These are phyloP conservation scores for Cyclura pinguis DNA, from an alignment of 2,797 vertebrate genomes.

Conservation along the genomic window DNA sequence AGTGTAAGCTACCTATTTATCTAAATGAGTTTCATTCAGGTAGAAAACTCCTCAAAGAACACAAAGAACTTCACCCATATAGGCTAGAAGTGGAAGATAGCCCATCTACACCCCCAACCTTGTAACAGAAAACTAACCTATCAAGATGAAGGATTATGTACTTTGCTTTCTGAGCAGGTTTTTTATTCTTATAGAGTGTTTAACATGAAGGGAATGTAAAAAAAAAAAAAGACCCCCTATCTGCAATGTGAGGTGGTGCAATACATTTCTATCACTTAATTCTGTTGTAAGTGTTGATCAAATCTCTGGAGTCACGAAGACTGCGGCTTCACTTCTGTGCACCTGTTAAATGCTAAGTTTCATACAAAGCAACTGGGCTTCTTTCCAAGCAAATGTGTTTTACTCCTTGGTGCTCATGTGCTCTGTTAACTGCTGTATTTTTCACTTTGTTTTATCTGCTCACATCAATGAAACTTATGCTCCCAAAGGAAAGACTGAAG, in stretches of 20 bases:
- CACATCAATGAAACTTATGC: constrained; percentile 13
- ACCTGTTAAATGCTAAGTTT: neutral
- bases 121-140: neutral
- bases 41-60: no score
- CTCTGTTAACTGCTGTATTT: neutral
- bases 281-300: neutral
- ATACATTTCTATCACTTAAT: neutral
- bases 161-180: neutral
- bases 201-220: neutral
- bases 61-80: neutral
- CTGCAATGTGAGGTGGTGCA: neutral
- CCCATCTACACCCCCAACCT: neutral
- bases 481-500: constrained; percentile 17
- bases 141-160: neutral
- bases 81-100: neutral
- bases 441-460: constrained; percentile 19
- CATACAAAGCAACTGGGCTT: neutral
- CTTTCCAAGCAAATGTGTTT: neutral
- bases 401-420: neutral
- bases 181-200: neutral
- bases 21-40: neutral
- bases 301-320: no score
- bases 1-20: neutral
- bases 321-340: neutral
- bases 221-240: neutral